Conservation (phyloP, 2,888 invertebrate genomes). For the Acheta domesticus region DNA sequence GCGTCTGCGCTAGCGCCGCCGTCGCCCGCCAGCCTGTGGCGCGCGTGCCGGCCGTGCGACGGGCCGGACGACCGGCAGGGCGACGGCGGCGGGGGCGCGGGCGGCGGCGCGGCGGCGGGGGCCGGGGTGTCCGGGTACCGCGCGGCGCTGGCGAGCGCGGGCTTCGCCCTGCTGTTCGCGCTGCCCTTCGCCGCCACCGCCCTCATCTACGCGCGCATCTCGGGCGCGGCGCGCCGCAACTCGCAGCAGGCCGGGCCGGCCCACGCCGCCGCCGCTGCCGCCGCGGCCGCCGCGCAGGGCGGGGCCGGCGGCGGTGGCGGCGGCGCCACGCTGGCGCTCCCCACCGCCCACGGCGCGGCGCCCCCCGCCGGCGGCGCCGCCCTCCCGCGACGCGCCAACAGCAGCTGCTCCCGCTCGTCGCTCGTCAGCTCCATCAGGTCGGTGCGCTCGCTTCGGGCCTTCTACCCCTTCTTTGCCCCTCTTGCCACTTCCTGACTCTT, state of each 20-base stretch:
- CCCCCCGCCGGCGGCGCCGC: too few species aligned
- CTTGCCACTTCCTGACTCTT: too few species aligned
- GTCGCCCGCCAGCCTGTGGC: not conserved
- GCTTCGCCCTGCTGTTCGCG: conserved; percentile 51
- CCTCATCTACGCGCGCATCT: conserved; percentile 71
- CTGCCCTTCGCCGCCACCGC: conserved; percentile 61
- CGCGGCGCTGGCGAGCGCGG: conserved; percentile 48
- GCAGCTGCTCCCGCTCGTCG: too few species aligned
- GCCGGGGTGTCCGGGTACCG: conserved; percentile 51
- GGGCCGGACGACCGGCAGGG: not conserved
- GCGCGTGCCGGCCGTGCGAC: not conserved
- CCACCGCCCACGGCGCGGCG: too few species aligned
- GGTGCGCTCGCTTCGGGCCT: too few species aligned
- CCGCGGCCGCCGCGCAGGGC: too few species aligned
- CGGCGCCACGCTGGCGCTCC: too few species aligned
- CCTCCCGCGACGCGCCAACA: too few species aligned
- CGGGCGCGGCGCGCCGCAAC: conserved; percentile 58
- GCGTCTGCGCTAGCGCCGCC: not conserved
- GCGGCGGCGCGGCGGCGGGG: conserved; percentile 34
- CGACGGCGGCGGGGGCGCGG: not conserved
- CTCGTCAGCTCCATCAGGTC: too few species aligned
- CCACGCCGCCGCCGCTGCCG: not conserved
- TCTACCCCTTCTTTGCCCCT: too few species aligned
- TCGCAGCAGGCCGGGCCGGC: not conserved
- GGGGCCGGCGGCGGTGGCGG: too few species aligned